Conservation (phyloP, 2,888 invertebrate genomes). For the Papilio protenor region DNA sequence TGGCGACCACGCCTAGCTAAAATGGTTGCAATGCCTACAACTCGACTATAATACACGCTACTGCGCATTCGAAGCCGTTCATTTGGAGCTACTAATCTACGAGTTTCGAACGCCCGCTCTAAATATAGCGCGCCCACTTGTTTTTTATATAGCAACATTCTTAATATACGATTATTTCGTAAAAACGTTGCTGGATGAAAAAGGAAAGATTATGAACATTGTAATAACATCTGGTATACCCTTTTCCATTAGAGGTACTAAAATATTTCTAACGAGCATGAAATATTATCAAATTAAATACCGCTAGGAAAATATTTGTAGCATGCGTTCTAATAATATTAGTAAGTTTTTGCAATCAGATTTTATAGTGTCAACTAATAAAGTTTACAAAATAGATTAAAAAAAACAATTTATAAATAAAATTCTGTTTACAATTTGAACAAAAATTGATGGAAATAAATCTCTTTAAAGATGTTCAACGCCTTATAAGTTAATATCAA, state of each 20-base stretch:
- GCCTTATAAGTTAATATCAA: conserved; percentile 6
- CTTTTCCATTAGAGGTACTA: conserved; percentile 37
- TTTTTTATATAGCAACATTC: conserved; percentile 46
- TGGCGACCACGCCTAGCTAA: conserved; percentile 73
- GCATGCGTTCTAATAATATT: conserved; percentile 5
- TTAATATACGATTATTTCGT: conserved; percentile 42
- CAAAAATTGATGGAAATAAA: background rate
- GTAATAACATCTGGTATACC: conserved; percentile 30
- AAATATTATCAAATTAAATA: conserved; percentile 35
- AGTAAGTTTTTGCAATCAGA: background rate
- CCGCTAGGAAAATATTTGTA: conserved; percentile 22
- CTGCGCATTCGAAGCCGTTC: conserved; percentile 55
- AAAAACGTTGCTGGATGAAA: conserved; percentile 41
- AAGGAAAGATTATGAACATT: conserved; percentile 35
- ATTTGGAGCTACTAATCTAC: conserved; percentile 54
- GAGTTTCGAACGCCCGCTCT: conserved; percentile 49
- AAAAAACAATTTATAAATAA: background rate
- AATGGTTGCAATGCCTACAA: conserved; percentile 64
- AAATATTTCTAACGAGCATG: conserved; percentile 33
- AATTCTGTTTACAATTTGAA: background rate
- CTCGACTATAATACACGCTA: conserved; percentile 62
- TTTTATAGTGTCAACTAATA: background rate
- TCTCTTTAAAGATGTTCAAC: background rate
- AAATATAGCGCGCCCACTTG: conserved; percentile 49
- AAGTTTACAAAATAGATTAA: background rate